A percentile compares a stretch with the other conserved stretches of the same genome.
Evolutionary conservation across 1,140 invertebrate genomes (phyloP).

Genomic region (Aleiodes sp.): DNA sequence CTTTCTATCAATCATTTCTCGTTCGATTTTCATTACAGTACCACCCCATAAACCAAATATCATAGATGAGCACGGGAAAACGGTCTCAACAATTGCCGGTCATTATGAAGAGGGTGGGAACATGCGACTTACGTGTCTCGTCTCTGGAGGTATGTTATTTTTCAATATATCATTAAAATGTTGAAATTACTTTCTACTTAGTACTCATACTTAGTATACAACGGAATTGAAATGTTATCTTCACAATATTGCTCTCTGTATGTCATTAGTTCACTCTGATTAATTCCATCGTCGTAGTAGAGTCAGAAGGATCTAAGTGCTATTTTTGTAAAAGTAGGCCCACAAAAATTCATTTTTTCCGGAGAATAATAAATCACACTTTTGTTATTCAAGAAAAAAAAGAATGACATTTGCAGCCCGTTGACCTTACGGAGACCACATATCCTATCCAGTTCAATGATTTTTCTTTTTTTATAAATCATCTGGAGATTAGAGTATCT

Average conservation of each 20-base stretch:
- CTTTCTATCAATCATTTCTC: background rate
- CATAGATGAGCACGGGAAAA: conserved; percentile 79
- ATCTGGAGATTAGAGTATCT: too few species aligned
- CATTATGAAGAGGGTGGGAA: conserved; percentile 86
- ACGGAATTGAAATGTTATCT: background rate
- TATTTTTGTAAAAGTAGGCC: too few species aligned
- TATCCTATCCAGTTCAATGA: too few species aligned
- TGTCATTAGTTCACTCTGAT: background rate
- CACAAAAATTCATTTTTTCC: too few species aligned
- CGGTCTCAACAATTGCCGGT: conserved; percentile 77
- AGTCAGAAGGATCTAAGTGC: too few species aligned
- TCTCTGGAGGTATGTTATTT: conserved; percentile 80
- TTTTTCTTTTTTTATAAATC: too few species aligned
- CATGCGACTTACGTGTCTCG: conserved; percentile 83
- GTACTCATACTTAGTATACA: background rate
- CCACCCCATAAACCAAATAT: conserved; percentile 84
- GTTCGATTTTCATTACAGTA: conserved; percentile 72
- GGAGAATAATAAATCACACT: too few species aligned
- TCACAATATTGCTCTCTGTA: background rate
- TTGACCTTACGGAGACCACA: too few species aligned
- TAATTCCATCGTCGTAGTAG: background rate
- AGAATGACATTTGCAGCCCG: too few species aligned
- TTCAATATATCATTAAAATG: too few species aligned
- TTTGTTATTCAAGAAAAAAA: too few species aligned
- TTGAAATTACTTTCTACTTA: conserved; percentile 16